These are phyloP conservation scores for Ellobius talpinus DNA, from an alignment of 2,113 vertebrate species.

Conservation along the genomic window DNA sequence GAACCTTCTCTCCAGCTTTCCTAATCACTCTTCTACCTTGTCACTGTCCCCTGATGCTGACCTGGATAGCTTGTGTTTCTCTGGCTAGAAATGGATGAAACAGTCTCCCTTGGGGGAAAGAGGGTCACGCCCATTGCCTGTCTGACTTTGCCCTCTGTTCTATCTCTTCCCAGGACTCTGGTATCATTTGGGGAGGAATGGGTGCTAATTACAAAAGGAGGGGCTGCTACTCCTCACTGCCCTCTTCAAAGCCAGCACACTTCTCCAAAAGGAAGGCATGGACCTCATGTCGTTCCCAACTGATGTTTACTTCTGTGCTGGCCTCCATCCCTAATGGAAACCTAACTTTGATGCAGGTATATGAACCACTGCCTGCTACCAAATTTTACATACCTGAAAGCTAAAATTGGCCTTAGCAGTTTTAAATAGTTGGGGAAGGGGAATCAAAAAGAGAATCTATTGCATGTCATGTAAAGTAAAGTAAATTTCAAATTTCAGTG, in stretches of 20 bases:
- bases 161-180: too few relatives aligned
- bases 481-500: neutral
- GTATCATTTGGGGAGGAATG: neutral
- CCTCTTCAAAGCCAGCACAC: neutral
- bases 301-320: rapidly evolving
- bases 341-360: rapidly evolving
- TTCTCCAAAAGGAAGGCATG: neutral
- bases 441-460: neutral
- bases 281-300: rapidly evolving
- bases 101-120: neutral
- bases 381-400: neutral
- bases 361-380: rapidly evolving
- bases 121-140: neutral
- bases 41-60: neutral
- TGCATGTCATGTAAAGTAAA: neutral
- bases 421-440: neutral
- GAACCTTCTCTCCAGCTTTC: neutral
- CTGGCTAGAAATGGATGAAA: neutral
- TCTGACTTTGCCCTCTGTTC: neutral
- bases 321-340: rapidly evolving
- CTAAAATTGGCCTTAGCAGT: neutral
- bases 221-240: neutral
- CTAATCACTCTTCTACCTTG: rapidly evolving
- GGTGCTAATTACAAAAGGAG: neutral
- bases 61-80: neutral